A percentile compares a stretch with the other conserved stretches of the same genome.
phyloP scores from a whole-genome alignment of 2,797 vertebrate genomes.

The Tiaroga cobitis region DNA sequence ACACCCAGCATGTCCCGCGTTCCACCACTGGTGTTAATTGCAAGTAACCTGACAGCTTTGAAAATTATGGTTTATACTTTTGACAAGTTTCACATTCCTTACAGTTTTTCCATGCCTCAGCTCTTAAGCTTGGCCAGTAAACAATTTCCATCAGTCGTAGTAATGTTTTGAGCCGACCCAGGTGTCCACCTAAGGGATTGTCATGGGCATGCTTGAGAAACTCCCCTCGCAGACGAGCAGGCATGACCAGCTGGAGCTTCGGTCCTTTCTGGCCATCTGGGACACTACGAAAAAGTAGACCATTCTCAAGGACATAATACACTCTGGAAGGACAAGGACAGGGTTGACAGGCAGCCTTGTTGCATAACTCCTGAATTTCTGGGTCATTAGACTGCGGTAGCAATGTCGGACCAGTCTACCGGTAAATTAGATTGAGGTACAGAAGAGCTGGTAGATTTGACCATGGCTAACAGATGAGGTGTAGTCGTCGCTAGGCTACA shows the following conservation, averaged over 20 bases:
- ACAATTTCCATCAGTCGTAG: no score
- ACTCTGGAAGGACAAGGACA: neutral
- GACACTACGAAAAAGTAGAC: neutral
- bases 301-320: neutral
- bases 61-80: no score
- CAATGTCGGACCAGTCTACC: neutral
- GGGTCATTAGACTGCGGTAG: neutral
- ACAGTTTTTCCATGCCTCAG: neutral
- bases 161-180: no score
- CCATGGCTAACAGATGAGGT: neutral
- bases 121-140: neutral
- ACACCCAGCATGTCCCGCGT: neutral
- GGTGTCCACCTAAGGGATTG: no score
- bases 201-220: no score
- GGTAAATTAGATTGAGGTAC: neutral
- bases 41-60: no score
- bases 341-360: neutral
- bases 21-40: no score
- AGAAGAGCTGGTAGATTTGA: neutral
- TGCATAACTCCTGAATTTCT: neutral
- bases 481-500: no score
- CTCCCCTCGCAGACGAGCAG: no score
- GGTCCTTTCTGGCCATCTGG: no score
- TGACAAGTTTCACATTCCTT: no score
- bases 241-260: no score